Percentiles rank a stretch among this genome's conserved stretches.
These are phyloP conservation scores for Zosterops hypoxanthus DNA, from an alignment of 2,113 vertebrate genomes.

Conservation along the genomic window DNA sequence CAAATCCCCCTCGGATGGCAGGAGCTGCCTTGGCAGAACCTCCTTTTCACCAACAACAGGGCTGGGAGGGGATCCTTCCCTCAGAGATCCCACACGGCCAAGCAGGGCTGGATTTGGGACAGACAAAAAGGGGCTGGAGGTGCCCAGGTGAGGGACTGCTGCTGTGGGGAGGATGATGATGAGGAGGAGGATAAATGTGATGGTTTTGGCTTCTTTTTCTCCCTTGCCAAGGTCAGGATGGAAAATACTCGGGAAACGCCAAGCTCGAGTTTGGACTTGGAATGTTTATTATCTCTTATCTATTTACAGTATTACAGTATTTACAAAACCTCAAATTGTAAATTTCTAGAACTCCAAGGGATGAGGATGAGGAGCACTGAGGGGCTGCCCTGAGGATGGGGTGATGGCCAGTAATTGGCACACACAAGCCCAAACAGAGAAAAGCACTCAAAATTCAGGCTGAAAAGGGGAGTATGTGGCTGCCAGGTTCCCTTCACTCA, in stretches of 20 bases:
- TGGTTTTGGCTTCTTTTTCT: too few species aligned
- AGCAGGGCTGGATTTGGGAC: neutral
- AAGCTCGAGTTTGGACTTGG: too few species aligned
- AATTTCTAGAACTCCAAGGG: too few species aligned
- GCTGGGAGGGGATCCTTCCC: neutral
- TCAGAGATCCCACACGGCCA: neutral
- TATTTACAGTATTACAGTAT: too few species aligned
- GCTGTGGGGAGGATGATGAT: neutral
- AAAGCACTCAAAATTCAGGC: constrained; percentile 21
- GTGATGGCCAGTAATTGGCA: neutral
- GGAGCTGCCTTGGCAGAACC: neutral
- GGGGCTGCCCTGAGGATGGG: neutral
- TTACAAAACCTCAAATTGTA: too few species aligned
- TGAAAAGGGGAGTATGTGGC: neutral
- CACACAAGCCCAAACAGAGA: neutral
- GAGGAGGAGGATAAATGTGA: too few species aligned
- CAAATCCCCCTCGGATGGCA: neutral
- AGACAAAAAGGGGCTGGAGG: neutral
- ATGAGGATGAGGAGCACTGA: neutral
- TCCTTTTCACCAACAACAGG: neutral
- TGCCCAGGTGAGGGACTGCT: neutral
- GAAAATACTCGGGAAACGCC: too few species aligned
- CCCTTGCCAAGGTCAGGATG: too few species aligned
- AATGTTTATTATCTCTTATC: too few species aligned
- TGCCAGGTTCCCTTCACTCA: neutral